phyloP scores from a whole-genome alignment of 1,140 invertebrate species.

The Bombus pascuorum region DNA sequence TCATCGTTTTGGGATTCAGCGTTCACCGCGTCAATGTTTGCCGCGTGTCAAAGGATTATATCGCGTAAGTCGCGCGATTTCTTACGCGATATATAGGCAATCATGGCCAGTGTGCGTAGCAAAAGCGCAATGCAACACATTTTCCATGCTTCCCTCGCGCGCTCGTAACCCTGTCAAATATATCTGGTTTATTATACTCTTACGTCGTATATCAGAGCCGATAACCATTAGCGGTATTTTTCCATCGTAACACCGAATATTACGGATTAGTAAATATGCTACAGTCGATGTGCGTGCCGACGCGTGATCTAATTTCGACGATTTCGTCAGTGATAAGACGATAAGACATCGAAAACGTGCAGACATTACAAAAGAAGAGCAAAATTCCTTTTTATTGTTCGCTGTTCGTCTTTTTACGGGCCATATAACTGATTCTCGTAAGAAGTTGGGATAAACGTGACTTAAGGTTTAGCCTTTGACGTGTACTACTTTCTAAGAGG shows the following conservation, averaged over 20 bases:
- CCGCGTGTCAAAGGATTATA: constrained; percentile 17
- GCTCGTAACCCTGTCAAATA: constrained; percentile 54
- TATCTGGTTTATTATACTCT: constrained; percentile 43
- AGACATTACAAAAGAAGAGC: neutral
- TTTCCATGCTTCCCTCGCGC: constrained; percentile 18
- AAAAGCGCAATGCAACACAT: constrained; percentile 30
- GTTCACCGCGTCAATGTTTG: neutral
- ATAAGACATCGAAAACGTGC: no score
- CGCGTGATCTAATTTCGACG: neutral
- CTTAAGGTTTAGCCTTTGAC: no score
- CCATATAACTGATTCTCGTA: neutral
- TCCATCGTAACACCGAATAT: neutral
- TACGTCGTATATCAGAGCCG: constrained; percentile 30
- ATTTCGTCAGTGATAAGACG: neutral
- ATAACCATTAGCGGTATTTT: constrained; percentile 47
- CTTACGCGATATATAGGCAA: constrained; percentile 1
- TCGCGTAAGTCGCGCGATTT: constrained; percentile 19
- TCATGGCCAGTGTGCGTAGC: neutral
- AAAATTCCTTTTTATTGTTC: neutral
- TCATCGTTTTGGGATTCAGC: neutral
- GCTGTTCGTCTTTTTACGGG: neutral
- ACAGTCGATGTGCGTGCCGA: neutral
- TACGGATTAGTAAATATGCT: constrained; percentile 17
- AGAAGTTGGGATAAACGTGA: neutral
- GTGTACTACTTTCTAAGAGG: no score